Evolutionary conservation across 2,888 invertebrate genomes (phyloP), one percentile per base, ranked within the genome.

Genomic region (Therioaphis trifolii): DNA sequence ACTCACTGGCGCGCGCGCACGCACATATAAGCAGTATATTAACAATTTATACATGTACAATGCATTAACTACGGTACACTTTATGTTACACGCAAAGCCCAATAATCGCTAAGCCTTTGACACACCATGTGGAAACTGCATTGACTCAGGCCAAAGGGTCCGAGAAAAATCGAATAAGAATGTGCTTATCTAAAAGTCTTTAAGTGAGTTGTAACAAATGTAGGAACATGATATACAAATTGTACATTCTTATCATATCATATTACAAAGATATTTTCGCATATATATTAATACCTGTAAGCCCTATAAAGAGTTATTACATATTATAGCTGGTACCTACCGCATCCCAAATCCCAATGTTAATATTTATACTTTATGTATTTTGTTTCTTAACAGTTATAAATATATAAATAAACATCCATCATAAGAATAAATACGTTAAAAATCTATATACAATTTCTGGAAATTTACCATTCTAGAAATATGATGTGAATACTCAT

Each of bases 101-200:
- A 71, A 80, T 80, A 71, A 80, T 71, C 69, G 52, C 18, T 43
- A 29, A 29, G 61, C 71, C 80, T 80, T 80, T 80, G 80, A 80
- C 24, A 71, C 29, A 12, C 43, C 80, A 71, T 29, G 80, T 46
- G 80, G 71, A 80, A 80, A 80, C 29, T 80, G 61, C 15, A 72
- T 79, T 27, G 24, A 79, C 55, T 40, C 55, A 80, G 80, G 58
- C 58, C 46, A 79, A 58, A 69, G 79, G 79, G 69, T 79, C 69
- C 43, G 46, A 61, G 4, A 77, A 66, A 77, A 55, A 78, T 58
- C 29, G 58, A 71, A 80, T 61, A 71, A 21, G 61, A 80, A 80
- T 71, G 61, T 76, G 46, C 49, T 72, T 72, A 52, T 9, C 27
- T 49, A 55, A 71, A 80, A 46, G n/a, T 71, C 58, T 55, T 15